Conservation (phyloP, 2,888 invertebrate species). For the Agrypnus murinus region DNA sequence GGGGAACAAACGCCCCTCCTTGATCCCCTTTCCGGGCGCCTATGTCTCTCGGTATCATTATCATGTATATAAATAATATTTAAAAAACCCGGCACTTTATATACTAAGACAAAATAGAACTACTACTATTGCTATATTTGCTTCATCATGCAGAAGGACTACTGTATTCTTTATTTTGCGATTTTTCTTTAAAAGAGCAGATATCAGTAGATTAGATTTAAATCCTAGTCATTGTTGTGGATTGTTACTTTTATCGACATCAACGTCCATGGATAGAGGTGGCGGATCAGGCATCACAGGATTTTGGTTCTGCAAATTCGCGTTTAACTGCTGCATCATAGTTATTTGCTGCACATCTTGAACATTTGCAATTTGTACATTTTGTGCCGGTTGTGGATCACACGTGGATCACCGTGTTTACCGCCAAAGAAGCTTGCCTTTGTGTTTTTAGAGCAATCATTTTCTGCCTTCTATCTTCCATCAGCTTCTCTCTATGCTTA, state of each 20-base stretch:
- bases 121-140: no score
- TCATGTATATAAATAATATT: neutral
- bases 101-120: neutral
- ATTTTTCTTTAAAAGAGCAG: no score
- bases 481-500: conserved; percentile 87
- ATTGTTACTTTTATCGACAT: conserved; percentile 15
- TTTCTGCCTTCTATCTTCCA: conserved; percentile 92
- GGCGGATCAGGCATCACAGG: conserved; percentile 61
- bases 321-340: conserved; percentile 69
- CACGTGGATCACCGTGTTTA: conserved; percentile 60
- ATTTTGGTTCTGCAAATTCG: conserved; percentile 62
- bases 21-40: no score
- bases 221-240: conserved; percentile 9
- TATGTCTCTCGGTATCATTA: no score
- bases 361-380: conserved; percentile 58
- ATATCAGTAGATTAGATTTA: neutral
- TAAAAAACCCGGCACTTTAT: conserved; percentile 4
- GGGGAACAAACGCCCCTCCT: no score
- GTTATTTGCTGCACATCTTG: conserved; percentile 69
- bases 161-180: no score
- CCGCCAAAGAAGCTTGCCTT: conserved; percentile 64
- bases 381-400: conserved; percentile 62
- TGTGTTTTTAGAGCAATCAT: conserved; percentile 76
- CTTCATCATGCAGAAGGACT: no score
- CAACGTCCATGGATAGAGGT: conserved; percentile 57